Evolutionary conservation across 2,113 vertebrate genomes (phyloP).

Genomic region (Syngnathus typhle): DNA sequence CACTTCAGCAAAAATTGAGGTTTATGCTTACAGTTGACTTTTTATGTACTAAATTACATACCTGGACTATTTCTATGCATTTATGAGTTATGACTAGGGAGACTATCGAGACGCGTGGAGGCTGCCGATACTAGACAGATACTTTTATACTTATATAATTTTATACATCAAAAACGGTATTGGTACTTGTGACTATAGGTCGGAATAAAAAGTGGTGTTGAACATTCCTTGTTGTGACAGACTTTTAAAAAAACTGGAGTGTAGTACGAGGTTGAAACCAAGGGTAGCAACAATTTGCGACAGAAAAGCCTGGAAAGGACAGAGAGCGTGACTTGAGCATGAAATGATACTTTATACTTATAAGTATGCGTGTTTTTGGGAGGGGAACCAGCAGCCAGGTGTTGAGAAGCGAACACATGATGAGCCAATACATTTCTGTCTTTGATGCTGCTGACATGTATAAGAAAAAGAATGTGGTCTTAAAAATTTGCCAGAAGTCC

Average conservation of each 20-base stretch:
- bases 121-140: no score
- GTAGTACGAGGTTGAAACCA: background rate
- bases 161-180: no score
- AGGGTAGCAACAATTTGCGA: background rate
- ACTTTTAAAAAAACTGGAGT: background rate
- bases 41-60: background rate
- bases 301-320: background rate
- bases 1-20: background rate
- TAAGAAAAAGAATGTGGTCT: conserved; percentile 29
- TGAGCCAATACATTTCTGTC: conserved; percentile 19
- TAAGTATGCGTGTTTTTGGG: background rate
- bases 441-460: conserved; percentile 28
- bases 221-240: no score
- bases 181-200: no score
- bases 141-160: no score
- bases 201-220: no score
- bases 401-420: conserved; percentile 23
- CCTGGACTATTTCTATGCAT: background rate
- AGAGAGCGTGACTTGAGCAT: background rate
- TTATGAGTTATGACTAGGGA: no score
- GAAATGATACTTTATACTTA: background rate
- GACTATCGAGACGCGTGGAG: no score
- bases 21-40: background rate
- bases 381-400: conserved; percentile 20
- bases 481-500: conserved; percentile 38